Conservation (phyloP, 2,888 invertebrate genomes). For the Dolichopus griseipennis region DNA sequence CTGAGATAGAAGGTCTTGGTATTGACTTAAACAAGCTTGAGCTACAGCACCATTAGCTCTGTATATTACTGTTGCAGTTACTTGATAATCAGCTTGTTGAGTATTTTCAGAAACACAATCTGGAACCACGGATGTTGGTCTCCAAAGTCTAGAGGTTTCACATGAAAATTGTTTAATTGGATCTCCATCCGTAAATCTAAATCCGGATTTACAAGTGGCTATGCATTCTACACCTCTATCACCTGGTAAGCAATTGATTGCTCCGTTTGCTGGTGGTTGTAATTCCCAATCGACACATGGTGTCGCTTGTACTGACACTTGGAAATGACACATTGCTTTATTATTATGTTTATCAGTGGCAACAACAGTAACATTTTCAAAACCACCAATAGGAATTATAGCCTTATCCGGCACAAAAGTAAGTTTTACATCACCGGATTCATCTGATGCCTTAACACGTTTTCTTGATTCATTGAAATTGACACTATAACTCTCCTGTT, state of each 20-base stretch:
- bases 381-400: conserved; percentile 74
- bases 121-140: conserved; percentile 80
- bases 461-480: conserved; percentile 84
- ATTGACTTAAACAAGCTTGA: conserved; percentile 71
- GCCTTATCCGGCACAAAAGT: conserved; percentile 76
- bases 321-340: conserved; percentile 84
- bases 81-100: conserved; percentile 90
- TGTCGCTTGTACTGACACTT: conserved; percentile 85
- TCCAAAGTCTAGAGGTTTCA: conserved; percentile 72
- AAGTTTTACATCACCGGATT: conserved; percentile 78
- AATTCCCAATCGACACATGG: conserved; percentile 94
- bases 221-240: conserved; percentile 76
- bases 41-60: conserved; percentile 85
- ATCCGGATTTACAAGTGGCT: conserved; percentile 81
- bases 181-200: conserved; percentile 83
- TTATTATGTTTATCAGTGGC: conserved; percentile 83
- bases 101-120: conserved; percentile 94
- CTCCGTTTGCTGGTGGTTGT: conserved; percentile 79
- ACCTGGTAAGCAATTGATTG: conserved; percentile 74
- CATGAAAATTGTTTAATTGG: conserved; percentile 80
- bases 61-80: conserved; percentile 76
- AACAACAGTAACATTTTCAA: conserved; percentile 85
- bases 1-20: conserved; percentile 72
- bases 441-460: conserved; percentile 76
- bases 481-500: conserved; percentile 80